Base-by-base conservation (phyloP, 2,888 invertebrate genomes). In the Tinea pellionella region DNA sequence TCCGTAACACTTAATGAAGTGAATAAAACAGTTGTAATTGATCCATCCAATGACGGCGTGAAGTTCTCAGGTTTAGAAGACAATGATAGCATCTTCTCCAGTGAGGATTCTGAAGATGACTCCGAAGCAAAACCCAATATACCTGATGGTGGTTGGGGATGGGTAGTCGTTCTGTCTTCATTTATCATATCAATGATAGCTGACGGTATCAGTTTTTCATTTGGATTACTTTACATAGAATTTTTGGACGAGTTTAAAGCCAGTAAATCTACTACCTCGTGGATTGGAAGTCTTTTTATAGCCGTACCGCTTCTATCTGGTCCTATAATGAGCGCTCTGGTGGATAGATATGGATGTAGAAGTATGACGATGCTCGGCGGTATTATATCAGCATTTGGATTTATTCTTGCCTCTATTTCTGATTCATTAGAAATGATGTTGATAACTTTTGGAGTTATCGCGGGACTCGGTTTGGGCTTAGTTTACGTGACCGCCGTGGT, bases 191-290 rank as follows among this genome's bases (percentile, higher is more conserved):
- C 96, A 16, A 91, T 96, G 84, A 93, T 98, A 58, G 95, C 96
- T 42, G 98, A 98, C 77, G 98, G 98, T 0, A 92, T 97, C 61
- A 95, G 96, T 59, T 96, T 97, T 75, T 96, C 96, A 0, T 97
- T 97, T 75, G 98, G 98, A 0, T 86, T 97, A 15, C 88, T 98
- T 8, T 96, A 94, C 71, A 92, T 94, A 0, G 93, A 96, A 69
- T 92, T 97, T 68, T 83, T 95, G 55, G 88, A 91, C 56, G 93
- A 95, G 69, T 98, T 96, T 73, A 84, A 90, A 61, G 93, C 94
- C 30, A 93, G 93, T 47, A 94, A 95, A 68, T 92, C 95, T 4
- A 93, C 92, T 55, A 97, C 97, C 0, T 94, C 97, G 0, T 94
- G 95, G 93, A 94, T 97, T 62, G 96, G 96, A 1, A 95, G 96